Conservation (phyloP, 2,797 vertebrate species). For the Coccyzus lansbergi region DNA sequence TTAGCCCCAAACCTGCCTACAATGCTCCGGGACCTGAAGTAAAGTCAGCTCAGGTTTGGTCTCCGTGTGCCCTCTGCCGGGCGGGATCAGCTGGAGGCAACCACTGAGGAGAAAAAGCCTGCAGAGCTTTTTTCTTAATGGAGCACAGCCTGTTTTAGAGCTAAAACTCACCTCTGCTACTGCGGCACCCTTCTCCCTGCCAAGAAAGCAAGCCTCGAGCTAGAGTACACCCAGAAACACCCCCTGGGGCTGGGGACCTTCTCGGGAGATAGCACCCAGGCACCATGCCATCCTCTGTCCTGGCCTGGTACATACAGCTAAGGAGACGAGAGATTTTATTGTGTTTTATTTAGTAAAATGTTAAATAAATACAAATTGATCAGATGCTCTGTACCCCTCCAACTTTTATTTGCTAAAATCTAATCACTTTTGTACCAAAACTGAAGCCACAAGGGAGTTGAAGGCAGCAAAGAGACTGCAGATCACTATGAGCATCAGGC, state of each 20-base stretch:
- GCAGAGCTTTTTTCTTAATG: neutral
- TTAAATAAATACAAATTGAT: slow-evolving; percentile 99
- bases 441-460: slow-evolving; percentile 93
- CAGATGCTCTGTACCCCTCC: slow-evolving; percentile 88
- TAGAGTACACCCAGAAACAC: fast-evolving
- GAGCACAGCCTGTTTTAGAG: neutral
- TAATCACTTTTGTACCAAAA: slow-evolving; percentile 99
- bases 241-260: neutral
- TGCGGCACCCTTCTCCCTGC: neutral
- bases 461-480: slow-evolving; percentile 90
- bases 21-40: neutral
- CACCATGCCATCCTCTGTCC: neutral
- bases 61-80: slow-evolving; percentile 8
- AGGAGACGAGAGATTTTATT: slow-evolving; percentile 80
- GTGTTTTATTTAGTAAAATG: slow-evolving; percentile 99
- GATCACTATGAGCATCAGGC: slow-evolving; percentile 90
- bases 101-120: neutral
- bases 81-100: neutral
- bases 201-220: neutral
- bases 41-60: neutral
- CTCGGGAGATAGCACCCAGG: neutral
- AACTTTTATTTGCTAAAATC: slow-evolving; percentile 91
- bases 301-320: slow-evolving; percentile 54
- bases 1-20: neutral
- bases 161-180: neutral